Conservation (phyloP, 2,113 vertebrate species). For the Chaetorhynchus papuensis region DNA sequence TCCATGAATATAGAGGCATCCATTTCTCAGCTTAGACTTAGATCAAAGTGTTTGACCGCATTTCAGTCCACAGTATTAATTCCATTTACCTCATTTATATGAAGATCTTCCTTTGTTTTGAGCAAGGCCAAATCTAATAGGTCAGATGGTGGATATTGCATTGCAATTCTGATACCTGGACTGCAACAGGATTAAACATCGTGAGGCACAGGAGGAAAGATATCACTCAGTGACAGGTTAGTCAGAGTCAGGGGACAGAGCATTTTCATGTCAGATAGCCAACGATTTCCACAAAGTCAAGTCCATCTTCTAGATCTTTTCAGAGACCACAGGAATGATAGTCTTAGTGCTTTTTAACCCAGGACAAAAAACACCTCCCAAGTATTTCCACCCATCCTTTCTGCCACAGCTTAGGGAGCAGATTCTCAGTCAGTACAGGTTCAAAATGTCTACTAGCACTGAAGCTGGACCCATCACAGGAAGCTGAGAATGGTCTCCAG, state of each 20-base stretch:
- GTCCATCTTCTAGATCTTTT: background rate
- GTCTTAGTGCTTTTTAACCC: background rate
- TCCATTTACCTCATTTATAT: background rate
- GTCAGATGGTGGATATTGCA: background rate
- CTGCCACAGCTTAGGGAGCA: background rate
- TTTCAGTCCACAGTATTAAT: background rate
- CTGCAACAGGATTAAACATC: background rate
- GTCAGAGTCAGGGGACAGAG: background rate
- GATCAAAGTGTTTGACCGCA: background rate
- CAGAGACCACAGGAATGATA: background rate
- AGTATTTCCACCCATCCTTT: background rate
- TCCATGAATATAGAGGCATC: background rate
- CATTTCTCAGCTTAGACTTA: background rate
- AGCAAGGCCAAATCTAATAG: background rate
- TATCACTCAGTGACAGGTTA: rapidly evolving
- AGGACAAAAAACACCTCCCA: background rate
- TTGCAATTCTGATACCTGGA: background rate
- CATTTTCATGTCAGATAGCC: background rate
- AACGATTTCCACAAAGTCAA: background rate
- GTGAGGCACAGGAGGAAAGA: background rate
- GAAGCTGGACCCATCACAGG: background rate
- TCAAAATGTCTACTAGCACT: background rate
- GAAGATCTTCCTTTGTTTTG: background rate
- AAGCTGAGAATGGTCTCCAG: background rate
- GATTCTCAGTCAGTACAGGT: background rate